Evolutionary conservation across 2,797 vertebrate species (phyloP).

Genomic region (Loris lydekkerianus): DNA sequence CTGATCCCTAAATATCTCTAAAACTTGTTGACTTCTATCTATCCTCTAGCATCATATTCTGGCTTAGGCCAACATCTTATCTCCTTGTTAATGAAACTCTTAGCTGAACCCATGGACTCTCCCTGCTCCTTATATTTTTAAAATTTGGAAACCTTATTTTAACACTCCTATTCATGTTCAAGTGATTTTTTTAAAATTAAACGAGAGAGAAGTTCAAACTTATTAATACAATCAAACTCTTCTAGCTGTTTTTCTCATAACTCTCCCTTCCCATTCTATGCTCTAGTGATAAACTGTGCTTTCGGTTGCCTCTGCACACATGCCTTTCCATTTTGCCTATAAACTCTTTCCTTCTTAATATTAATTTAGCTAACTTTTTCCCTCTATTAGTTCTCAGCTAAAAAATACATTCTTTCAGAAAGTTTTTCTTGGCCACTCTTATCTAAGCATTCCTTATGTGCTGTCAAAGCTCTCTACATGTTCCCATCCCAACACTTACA

Average conservation of each 20-base stretch:
- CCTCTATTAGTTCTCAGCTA: conserved; percentile 15
- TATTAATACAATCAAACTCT: background rate
- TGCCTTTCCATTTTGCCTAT: background rate
- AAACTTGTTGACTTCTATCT: background rate
- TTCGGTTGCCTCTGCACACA: background rate
- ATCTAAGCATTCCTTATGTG: background rate
- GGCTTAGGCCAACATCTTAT: background rate
- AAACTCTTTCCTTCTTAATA: conserved; percentile 1
- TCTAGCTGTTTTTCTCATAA: background rate
- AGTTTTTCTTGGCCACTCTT: background rate
- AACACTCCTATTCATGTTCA: background rate
- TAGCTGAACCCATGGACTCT: background rate
- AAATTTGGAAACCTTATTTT: conserved; percentile 2
- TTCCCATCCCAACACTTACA: background rate
- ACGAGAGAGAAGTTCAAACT: background rate
- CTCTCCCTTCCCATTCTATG: background rate
- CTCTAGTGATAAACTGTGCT: background rate
- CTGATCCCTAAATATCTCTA: conserved; percentile 12
- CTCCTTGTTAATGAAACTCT: background rate
- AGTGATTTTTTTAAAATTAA: background rate
- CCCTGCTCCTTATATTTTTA: background rate
- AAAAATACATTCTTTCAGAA: conserved; percentile 47
- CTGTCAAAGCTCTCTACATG: background rate
- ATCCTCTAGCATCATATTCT: background rate
- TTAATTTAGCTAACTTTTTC: conserved; percentile 22